Evolutionary conservation across 2,113 vertebrate species (phyloP).

Genomic region (Melierax canorus): DNA sequence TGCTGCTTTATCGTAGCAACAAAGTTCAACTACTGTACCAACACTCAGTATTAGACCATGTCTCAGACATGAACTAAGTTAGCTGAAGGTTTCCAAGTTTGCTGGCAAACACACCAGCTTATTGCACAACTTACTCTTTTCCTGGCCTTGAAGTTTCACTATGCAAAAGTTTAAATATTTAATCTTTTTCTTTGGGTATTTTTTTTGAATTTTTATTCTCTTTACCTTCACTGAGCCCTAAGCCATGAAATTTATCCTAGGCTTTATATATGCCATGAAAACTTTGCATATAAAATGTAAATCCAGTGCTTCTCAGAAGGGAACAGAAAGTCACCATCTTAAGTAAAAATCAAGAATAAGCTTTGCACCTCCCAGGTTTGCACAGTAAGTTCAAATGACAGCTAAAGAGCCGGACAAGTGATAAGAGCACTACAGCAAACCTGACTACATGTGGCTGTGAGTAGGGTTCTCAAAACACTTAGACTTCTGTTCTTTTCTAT

Average conservation of each 20-base stretch:
- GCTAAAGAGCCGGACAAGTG: background rate
- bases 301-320: background rate
- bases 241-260: background rate
- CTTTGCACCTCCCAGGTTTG: background rate
- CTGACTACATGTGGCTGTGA: background rate
- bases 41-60: rapidly evolving
- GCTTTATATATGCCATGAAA: background rate
- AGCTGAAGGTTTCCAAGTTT: background rate
- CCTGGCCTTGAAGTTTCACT: background rate
- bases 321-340: background rate
- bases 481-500: background rate
- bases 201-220: background rate
- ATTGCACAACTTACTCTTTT: background rate
- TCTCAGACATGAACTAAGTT: background rate
- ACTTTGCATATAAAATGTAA: background rate
- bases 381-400: background rate
- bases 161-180: background rate
- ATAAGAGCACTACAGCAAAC: background rate
- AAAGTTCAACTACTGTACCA: background rate
- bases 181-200: background rate
- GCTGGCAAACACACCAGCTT: background rate
- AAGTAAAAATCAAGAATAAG: background rate
- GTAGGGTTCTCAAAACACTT: background rate
- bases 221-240: background rate
- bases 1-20: background rate